Conservation (phyloP, 2,888 invertebrate species). For the Limnephilus auricula region DNA sequence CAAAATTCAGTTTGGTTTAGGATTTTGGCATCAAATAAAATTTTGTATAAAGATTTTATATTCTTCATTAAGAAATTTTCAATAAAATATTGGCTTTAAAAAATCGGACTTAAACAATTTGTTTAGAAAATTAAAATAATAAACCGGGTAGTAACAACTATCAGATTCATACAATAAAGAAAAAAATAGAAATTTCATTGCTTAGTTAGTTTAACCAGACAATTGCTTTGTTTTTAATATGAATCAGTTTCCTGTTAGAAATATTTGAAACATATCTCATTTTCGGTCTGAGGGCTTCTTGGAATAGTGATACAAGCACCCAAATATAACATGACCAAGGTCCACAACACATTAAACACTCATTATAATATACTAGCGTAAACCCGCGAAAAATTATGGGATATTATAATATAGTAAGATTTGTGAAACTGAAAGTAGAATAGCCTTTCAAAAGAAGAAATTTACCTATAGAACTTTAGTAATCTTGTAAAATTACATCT, state of each 20-base stretch:
- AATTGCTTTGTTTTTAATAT: background rate
- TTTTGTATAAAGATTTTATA: too few species aligned
- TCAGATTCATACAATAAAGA: background rate
- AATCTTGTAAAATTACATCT: too few species aligned
- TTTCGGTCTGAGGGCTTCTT: background rate
- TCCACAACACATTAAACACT: background rate
- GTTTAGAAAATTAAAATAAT: too few species aligned
- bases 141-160: background rate
- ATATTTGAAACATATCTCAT: conserved; percentile 10
- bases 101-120: too few species aligned
- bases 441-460: too few species aligned
- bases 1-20: too few species aligned
- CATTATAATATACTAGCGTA: background rate
- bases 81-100: too few species aligned
- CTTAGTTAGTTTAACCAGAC: background rate
- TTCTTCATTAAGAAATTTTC: too few species aligned
- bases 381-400: background rate
- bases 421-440: too few species aligned
- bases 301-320: conserved; percentile 13
- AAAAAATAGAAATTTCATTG: background rate
- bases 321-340: background rate
- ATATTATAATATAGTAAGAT: too few species aligned
- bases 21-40: too few species aligned
- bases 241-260: conserved; percentile 33
- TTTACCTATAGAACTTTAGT: too few species aligned